Evolutionary conservation across 2,888 invertebrate species (phyloP), one percentile per base, ranked within the genome.

Genomic region (Lycia hirtaria): DNA sequence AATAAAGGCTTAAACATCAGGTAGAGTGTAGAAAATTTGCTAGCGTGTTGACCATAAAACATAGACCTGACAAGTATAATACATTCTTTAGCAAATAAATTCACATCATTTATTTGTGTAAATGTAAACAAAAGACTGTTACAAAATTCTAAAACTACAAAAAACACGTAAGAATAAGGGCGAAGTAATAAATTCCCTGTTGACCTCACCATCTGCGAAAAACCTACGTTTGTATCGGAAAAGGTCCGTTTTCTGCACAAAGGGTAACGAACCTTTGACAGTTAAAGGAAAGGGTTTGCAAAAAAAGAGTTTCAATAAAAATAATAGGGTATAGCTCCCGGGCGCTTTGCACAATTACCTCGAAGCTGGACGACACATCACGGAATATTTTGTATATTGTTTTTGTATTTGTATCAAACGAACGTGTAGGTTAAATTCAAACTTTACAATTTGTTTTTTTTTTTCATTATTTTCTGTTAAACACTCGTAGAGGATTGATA

Each of bases 191-290:
- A 40, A 30, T 26, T 44, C 47, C 22, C 51, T 12, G 24, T 54
- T 54, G 47, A 47, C 47, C 40, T 12, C 19, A 17, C 14, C 45
- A 37, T 35, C 28, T 45, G 45, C 15, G 28, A 28, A 9, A 20
- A 40, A 44, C n/a, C 24, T 43, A 32, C 28, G 57, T 53, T 53
- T 53, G 47, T 52, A 41, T 52, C 43, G 48, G 30, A 33, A 51
- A 43, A 37, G 40, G 37, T 48, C 47, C 51, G 38, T 32, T 48
- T 53, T 48, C 57, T 40, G 22, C 41, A 53, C 57, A 58, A 58
- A 53, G 57, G 52, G 57, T 53, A 58, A 53, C 57, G 57, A 58
- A 41, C 57, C 57, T 58, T 58, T 58, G 57, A 58, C 57, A 48
- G 57, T 12, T 53, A 58, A 47, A 47, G 47, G 14, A 47, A 58